Conservation (phyloP, 2,888 invertebrate species). For the Ptilodon capucinus region DNA sequence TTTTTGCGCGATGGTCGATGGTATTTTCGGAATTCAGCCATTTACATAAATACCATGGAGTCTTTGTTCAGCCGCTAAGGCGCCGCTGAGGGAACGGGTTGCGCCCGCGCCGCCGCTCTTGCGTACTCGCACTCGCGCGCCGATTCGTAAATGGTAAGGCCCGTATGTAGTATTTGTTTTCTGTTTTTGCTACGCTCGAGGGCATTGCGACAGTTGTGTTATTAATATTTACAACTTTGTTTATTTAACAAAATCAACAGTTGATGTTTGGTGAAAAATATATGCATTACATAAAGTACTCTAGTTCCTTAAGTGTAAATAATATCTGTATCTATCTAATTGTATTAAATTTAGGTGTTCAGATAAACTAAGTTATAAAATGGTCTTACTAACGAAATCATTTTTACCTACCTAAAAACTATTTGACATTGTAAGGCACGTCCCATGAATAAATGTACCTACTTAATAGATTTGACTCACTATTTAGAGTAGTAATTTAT, state of each 20-base stretch:
- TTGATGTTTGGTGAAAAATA: no score
- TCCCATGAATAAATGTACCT: no score
- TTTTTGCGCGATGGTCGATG: slow-evolving; percentile 65
- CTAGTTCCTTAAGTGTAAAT: no score
- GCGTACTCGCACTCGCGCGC: slow-evolving; percentile 24
- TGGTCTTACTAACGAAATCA: no score
- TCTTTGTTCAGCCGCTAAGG: slow-evolving; percentile 77
- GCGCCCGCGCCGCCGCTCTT: slow-evolving; percentile 27
- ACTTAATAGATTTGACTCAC: no score
- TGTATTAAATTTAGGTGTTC: no score
- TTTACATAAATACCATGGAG: slow-evolving; percentile 77
- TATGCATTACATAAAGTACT: no score
- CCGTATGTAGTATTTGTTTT: slow-evolving; percentile 43
- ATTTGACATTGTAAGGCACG: no score
- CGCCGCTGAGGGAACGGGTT: slow-evolving; percentile 61
- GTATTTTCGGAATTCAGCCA: slow-evolving; percentile 77
- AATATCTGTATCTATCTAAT: no score
- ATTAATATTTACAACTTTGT: slow-evolving; percentile 30
- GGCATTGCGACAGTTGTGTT: slow-evolving; percentile 47
- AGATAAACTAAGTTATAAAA: no score
- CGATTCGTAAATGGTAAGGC: slow-evolving; percentile 46
- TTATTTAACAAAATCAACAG: slow-evolving; percentile 15
- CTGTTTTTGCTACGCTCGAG: slow-evolving; percentile 46
- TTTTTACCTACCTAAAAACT: no score
- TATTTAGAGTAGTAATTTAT: no score